These are phyloP conservation scores for Holothuria leucospilota DNA, from an alignment of 53 echinoderm and acorn worm genomes.

Conservation along the genomic window DNA sequence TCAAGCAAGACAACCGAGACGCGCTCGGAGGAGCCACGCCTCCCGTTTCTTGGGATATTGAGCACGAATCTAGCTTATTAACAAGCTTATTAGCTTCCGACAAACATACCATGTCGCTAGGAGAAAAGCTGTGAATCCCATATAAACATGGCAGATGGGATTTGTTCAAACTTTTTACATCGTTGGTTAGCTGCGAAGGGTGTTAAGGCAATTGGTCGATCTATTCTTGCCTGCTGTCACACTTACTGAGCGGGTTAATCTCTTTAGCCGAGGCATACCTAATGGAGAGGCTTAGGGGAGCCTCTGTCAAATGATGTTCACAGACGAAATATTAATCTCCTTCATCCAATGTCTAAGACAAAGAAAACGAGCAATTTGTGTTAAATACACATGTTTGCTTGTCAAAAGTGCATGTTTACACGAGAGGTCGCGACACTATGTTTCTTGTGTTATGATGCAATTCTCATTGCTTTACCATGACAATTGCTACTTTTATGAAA, in stretches of 20 bases:
- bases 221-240: constrained; percentile 7
- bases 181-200: background rate
- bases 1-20: background rate
- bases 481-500: too few species aligned
- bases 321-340: constrained; percentile 33
- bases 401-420: constrained; percentile 41
- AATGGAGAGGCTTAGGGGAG: constrained; percentile 24
- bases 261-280: constrained; percentile 24
- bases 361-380: constrained; percentile 45
- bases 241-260: constrained; percentile 28
- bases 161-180: constrained; percentile 5
- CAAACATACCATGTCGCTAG: constrained; percentile 26
- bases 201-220: constrained; percentile 24
- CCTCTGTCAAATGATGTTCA: constrained; percentile 10
- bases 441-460: too few species aligned
- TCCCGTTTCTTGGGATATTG: constrained; percentile 17
- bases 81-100: constrained; percentile 32
- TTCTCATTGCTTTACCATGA: too few species aligned
- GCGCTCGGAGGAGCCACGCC: constrained; percentile 4
- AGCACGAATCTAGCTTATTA: background rate
- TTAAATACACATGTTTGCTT: constrained; percentile 48
- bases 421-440: constrained; percentile 27
- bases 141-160: constrained; percentile 4
- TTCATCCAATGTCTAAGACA: constrained; percentile 32
- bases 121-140: constrained; percentile 14